These are phyloP conservation scores for Drosophila emarginata DNA, from an alignment of 2,888 invertebrate genomes.

Conservation along the genomic window DNA sequence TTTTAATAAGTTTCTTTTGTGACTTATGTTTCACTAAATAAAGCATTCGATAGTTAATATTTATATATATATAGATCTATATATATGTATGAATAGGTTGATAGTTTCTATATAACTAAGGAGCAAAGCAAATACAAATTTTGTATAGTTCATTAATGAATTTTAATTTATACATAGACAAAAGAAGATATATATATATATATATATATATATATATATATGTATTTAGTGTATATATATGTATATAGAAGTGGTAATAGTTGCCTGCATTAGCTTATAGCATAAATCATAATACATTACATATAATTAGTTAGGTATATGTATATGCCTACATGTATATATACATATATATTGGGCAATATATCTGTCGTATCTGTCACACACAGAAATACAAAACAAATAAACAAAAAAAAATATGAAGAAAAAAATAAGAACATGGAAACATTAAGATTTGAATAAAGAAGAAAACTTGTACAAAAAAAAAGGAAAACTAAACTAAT, in stretches of 20 bases:
- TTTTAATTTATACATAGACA: constrained; percentile 65
- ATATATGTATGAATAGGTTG: constrained; percentile 35
- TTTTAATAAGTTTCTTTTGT: constrained; percentile 37
- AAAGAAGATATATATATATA: constrained; percentile 28
- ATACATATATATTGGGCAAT: constrained; percentile 20
- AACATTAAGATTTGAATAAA: constrained; percentile 33
- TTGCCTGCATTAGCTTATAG: constrained; percentile 66
- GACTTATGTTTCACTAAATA: constrained; percentile 59
- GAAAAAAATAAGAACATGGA: constrained; percentile 16
- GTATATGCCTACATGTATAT: not conserved
- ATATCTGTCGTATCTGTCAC: constrained; percentile 32
- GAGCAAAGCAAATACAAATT: constrained; percentile 63
- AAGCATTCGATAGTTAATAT: constrained; percentile 60
- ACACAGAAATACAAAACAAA: constrained; percentile 52
- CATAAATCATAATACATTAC: constrained; percentile 73
- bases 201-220: constrained; percentile 14
- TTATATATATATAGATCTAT: constrained; percentile 5
- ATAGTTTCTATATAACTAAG: constrained; percentile 31
- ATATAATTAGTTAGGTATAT: constrained; percentile 39
- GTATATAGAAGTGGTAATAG: constrained; percentile 22
- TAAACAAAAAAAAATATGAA: constrained; percentile 41
- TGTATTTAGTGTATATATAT: constrained; percentile 12
- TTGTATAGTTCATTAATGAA: constrained; percentile 19
- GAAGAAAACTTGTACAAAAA: constrained; percentile 38
- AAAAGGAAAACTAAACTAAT: constrained; percentile 6